A percentile compares a stretch with the other conserved stretches of the same genome.
Evolutionary conservation across 2,797 vertebrate genomes (phyloP).

Genomic region (Amniataba percoides): DNA sequence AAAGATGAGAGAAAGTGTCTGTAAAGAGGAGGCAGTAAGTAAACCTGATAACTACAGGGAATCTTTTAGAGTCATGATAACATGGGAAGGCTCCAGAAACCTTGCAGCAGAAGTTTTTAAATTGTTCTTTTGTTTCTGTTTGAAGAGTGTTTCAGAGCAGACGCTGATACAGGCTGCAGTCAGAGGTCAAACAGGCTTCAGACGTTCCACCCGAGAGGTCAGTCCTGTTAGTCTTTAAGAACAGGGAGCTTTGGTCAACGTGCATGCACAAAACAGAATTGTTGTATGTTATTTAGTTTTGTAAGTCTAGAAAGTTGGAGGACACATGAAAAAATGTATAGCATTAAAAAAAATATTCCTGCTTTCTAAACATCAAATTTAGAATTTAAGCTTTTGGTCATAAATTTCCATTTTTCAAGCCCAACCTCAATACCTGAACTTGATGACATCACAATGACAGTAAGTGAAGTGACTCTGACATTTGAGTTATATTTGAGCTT

Average conservation of each 20-base stretch:
- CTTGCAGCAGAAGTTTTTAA: too few species aligned
- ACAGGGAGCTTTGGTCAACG: not conserved
- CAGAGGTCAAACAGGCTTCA: not conserved
- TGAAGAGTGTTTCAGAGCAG: not conserved
- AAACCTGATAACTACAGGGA: not conserved
- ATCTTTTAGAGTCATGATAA: not conserved
- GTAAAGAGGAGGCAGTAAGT: too few species aligned
- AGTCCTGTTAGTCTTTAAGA: not conserved
- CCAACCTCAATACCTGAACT: too few species aligned
- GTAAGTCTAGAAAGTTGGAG: not conserved
- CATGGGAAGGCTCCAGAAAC: not conserved
- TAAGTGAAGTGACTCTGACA: not conserved
- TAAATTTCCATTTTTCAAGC: not conserved
- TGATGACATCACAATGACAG: not conserved
- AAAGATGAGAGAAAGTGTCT: not conserved
- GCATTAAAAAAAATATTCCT: not conserved
- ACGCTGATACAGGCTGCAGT: not conserved
- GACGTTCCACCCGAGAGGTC: not conserved
- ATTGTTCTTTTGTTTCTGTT: too few species aligned
- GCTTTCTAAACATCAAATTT: not conserved
- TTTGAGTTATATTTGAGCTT: too few species aligned
- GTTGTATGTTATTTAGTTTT: not conserved
- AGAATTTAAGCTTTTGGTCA: not conserved
- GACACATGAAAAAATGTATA: not conserved
- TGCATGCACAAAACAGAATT: not conserved